These are phyloP conservation scores for Geophilus truncorum DNA, from an alignment of 2,888 invertebrate genomes.

Conservation along the genomic window DNA sequence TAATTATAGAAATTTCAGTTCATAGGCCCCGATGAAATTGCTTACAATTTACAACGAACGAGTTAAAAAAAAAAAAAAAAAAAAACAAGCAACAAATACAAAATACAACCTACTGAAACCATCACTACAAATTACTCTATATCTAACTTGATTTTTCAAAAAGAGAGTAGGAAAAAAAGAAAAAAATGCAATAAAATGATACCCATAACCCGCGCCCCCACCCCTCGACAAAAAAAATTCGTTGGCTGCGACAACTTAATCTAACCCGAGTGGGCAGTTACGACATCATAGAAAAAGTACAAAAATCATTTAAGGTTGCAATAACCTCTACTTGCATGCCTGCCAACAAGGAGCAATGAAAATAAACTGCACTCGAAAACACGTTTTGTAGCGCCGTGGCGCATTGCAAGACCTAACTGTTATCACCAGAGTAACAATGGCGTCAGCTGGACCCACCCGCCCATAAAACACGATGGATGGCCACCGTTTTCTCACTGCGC, in stretches of 20 bases:
- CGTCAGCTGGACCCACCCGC: slow-evolving; percentile 25
- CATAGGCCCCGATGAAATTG: too few relatives aligned
- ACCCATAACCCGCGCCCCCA: background rate
- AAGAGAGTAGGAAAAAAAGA: too few relatives aligned
- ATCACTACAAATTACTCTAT: background rate
- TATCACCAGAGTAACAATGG: slow-evolving; percentile 27
- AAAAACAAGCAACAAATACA: background rate
- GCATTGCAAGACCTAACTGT: slow-evolving; percentile 13
- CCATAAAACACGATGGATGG: slow-evolving; percentile 23
- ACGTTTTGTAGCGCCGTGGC: slow-evolving; percentile 8
- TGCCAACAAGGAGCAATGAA: slow-evolving; percentile 27
- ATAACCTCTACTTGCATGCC: slow-evolving; percentile 17
- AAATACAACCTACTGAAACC: background rate
- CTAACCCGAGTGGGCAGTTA: slow-evolving; percentile 27
- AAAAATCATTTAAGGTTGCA: slow-evolving; percentile 27
- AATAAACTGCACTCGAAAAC: slow-evolving; percentile 24
- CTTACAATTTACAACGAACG: too few relatives aligned
- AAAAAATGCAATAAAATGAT: background rate
- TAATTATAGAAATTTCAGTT: too few relatives aligned
- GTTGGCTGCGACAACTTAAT: slow-evolving; percentile 21
- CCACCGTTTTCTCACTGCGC: slow-evolving; percentile 24
- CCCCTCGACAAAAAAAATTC: background rate
- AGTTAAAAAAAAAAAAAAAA: background rate
- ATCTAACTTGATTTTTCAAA: too few relatives aligned
- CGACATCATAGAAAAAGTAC: slow-evolving; percentile 24